Base-by-base conservation (phyloP, 1,140 invertebrate species). In the Drosophila nasuta region DNA sequence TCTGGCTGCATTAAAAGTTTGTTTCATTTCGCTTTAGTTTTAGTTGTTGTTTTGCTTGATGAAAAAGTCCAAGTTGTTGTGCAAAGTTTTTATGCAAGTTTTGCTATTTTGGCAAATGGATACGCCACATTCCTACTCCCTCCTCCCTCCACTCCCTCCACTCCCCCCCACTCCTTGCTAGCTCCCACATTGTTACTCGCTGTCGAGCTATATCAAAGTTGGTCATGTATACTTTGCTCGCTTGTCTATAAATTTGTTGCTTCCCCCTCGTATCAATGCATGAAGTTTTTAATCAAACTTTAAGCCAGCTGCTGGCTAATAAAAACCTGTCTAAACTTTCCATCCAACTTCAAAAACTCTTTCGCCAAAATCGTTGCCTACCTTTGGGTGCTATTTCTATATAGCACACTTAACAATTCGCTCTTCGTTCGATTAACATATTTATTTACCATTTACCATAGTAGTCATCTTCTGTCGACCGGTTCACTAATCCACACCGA, bases 1-100 rank as follows among this genome's bases (percentile, higher is more conserved):
- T 54, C 49, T 51, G 56, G 76, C 71, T 88, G 83, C 85, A 88
- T 88, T 88, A 88, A 88, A 88, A 88, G 69, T 88, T 88, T 88
- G 83, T 89, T 88, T 88, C 83, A 81, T 88, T 88, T 72, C 77
- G 74, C 74, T 73, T 76, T 56, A 76, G 74, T 66, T 75, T 8
- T 33, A 25, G 5, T 38, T 71, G 68, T 81, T 73, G 72, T 75
- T 81, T 91, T 86, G 85, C 81, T 88, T 90, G 85, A 88, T 90
- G 85, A 79, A 88, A 88, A 88, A 87, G 83, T 87, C 85, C 85
- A 88, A 88, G 83, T 88, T 88, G 83, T 87, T 88, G 83, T 77
- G 85, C 83, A 88, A 88, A 88, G 83, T 88, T 88, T 88, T 88
- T 89, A 83, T 88, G 83, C 83, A 88, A 88, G 83, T 88, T 88